A percentile compares a stretch with the other conserved stretches of the same genome.
phyloP scores from a whole-genome alignment of 1,140 invertebrate genomes.

The Drosophila gunungcola region DNA sequence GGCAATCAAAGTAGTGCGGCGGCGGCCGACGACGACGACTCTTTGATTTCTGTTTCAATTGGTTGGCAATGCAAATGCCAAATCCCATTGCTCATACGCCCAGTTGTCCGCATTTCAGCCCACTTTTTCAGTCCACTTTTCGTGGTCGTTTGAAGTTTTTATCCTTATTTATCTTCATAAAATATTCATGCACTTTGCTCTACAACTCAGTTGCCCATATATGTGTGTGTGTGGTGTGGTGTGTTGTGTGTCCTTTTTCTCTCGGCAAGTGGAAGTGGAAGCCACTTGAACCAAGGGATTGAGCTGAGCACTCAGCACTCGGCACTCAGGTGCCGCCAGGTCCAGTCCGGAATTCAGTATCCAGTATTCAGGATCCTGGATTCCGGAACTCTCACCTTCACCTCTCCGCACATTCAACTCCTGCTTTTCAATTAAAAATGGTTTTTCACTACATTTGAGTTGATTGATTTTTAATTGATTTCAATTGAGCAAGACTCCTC shows the following conservation, averaged over 20 bases:
- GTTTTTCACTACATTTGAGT: slow-evolving; percentile 82
- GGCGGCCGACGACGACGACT: neutral
- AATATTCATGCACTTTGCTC: slow-evolving; percentile 79
- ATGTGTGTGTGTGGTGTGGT: slow-evolving; percentile 2
- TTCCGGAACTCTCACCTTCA: neutral
- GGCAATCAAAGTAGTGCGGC: slow-evolving; percentile 16
- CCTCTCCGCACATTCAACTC: slow-evolving; percentile 21
- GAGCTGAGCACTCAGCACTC: slow-evolving; percentile 39
- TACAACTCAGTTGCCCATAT: slow-evolving; percentile 15
- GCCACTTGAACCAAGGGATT: slow-evolving; percentile 68
- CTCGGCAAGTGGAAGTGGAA: slow-evolving; percentile 26
- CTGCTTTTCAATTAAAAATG: slow-evolving; percentile 81
- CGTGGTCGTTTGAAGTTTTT: slow-evolving; percentile 80
- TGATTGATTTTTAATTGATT: slow-evolving; percentile 84
- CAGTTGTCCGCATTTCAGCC: slow-evolving; percentile 14
- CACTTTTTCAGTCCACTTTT: slow-evolving; percentile 52
- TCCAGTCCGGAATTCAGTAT: slow-evolving; percentile 19
- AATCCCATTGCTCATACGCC: slow-evolving; percentile 72
- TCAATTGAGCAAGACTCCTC: slow-evolving; percentile 62
- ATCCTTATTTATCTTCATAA: slow-evolving; percentile 83
- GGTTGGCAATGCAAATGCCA: slow-evolving; percentile 42
- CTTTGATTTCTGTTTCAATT: slow-evolving; percentile 35
- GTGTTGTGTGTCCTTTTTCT: slow-evolving; percentile 7
- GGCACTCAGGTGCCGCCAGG: slow-evolving; percentile 33
- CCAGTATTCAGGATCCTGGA: neutral